Base-by-base conservation (phyloP, 2,888 invertebrate species). In the Nesidiocoris tenuis region DNA sequence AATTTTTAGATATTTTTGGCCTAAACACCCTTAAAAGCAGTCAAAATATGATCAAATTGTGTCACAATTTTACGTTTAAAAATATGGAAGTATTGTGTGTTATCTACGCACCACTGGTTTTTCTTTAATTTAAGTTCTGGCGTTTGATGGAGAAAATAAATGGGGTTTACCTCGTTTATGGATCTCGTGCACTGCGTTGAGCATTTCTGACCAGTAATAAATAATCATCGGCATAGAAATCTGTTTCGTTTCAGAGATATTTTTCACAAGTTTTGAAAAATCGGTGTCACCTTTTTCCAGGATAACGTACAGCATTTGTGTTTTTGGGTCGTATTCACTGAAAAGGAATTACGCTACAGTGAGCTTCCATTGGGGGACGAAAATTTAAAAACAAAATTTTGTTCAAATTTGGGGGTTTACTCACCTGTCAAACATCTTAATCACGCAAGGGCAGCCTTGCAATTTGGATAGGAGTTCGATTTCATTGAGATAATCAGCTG, bases 231-330 rank as follows among this genome's bases (percentile, higher is more conserved):
- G 89, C n/a, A 90, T 86, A 67, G 92, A 90, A 75, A 94, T 85
- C 78, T 85, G 83, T 39, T 82, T 82, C 2, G 84, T 83, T 79
- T 85, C 83, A 66, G 85, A 85, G 75, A 87, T 84, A 82, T 83
- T 85, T 82, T 87, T 88, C 78, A 95, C 85, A 79, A 95, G 89
- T 80, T 90, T 88, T 61, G 92, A 90, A 78, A 98, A 87, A 85
- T 98, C 97, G 7, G 90, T 91, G 82, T 95, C 95, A 0, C 98
- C 98, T 82, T 91, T 91, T 85, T 98, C 98, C 90, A 98, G 88
- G 21, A 98, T 92, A 81, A 98, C 88, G 77, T 91, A 91, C 77
- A 98, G 86, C 79, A 84, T 84, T 76, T 89, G 88, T 78, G 88
- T 87, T 21, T 85, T 84, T 61, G 87, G 85, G 79, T 88, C 83